Conservation (phyloP, 2,113 vertebrate species). For the Coracopsis vasa region DNA sequence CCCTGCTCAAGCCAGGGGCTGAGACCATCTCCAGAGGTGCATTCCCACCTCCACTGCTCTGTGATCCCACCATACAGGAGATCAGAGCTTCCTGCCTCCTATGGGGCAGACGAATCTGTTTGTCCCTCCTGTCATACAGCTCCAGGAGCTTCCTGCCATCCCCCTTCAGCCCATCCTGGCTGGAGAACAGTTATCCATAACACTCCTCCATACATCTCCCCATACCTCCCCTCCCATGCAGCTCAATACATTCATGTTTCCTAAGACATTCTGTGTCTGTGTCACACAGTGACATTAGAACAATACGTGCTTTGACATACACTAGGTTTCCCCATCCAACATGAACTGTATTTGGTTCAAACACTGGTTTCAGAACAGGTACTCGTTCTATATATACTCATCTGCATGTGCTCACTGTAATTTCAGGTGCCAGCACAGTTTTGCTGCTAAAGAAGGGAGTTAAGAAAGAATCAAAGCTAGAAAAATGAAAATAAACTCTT, state of each 20-base stretch:
- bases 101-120: background rate
- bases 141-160: background rate
- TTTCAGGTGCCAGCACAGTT: background rate
- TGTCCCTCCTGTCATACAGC: background rate
- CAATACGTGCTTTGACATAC: fast-evolving
- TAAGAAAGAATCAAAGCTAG: background rate
- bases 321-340: fast-evolving
- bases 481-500: background rate
- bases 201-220: background rate
- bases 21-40: background rate
- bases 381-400: background rate
- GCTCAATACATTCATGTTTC: fast-evolving
- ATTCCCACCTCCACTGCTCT: too few relatives aligned
- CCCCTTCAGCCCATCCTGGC: background rate
- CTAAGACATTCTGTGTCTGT: background rate
- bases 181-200: too few relatives aligned
- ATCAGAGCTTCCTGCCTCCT: background rate
- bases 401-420: background rate
- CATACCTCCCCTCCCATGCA: background rate
- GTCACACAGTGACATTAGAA: background rate
- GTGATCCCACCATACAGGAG: too few relatives aligned
- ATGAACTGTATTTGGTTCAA: background rate
- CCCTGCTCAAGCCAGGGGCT: background rate
- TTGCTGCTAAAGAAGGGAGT: background rate
- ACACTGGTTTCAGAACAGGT: background rate